phyloP scores from a whole-genome alignment of 2,888 invertebrate species.

The Cetonia aurata region DNA sequence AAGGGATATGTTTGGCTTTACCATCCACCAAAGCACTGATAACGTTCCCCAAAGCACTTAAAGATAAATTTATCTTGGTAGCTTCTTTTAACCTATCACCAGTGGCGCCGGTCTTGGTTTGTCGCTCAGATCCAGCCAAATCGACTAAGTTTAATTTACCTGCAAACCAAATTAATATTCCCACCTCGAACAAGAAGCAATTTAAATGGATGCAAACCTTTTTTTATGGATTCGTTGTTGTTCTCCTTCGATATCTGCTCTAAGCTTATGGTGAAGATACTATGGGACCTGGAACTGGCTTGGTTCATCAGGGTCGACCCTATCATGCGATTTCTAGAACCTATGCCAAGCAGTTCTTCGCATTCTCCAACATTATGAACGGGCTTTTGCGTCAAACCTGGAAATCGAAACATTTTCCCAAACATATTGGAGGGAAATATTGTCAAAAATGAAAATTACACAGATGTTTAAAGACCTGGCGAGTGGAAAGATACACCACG shows the following conservation, averaged over 20 bases:
- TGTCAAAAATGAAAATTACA: too few species aligned
- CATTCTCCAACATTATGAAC: slow-evolving; percentile 86
- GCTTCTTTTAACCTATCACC: slow-evolving; percentile 90
- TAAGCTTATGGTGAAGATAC: slow-evolving; percentile 87
- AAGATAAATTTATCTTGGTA: slow-evolving; percentile 88
- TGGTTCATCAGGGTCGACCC: slow-evolving; percentile 93
- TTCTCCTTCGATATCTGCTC: slow-evolving; percentile 78
- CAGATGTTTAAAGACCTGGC: too few species aligned
- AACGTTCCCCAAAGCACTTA: slow-evolving; percentile 90
- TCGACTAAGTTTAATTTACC: slow-evolving; percentile 90
- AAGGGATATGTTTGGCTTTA: slow-evolving; percentile 84
- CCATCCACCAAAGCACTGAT: slow-evolving; percentile 89
- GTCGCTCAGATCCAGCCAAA: slow-evolving; percentile 89
- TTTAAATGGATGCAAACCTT: slow-evolving; percentile 54
- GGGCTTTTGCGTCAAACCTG: slow-evolving; percentile 67
- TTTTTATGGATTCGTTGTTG: slow-evolving; percentile 63
- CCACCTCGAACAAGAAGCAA: not conserved
- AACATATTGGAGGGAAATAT: too few species aligned
- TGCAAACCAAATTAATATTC: slow-evolving; percentile 67
- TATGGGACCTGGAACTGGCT: slow-evolving; percentile 87
- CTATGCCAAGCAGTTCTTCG: slow-evolving; percentile 78
- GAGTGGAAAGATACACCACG: too few species aligned
- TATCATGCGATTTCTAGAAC: slow-evolving; percentile 84
- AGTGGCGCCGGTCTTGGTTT: slow-evolving; percentile 86
- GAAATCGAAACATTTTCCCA: too few species aligned